Percentiles rank a stretch among this genome's conserved stretches.
phyloP scores from a whole-genome alignment of 2,888 invertebrate species.

The Diploptera punctata region DNA sequence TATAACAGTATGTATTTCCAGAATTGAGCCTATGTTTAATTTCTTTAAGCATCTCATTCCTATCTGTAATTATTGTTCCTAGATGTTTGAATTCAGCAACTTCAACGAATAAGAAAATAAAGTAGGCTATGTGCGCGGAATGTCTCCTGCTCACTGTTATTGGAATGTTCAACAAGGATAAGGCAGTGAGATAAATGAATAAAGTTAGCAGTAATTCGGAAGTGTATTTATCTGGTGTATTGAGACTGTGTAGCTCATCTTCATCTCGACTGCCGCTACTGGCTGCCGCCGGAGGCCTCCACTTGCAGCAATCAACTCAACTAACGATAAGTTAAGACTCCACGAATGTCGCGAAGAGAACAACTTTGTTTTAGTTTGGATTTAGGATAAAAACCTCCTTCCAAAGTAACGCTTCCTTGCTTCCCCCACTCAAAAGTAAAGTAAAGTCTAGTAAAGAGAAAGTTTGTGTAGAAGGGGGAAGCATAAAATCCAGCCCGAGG shows the following conservation, averaged over 20 bases:
- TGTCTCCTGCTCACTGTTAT: too few relatives aligned
- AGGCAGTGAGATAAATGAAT: too few relatives aligned
- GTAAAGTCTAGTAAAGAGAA: neutral
- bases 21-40: too few relatives aligned
- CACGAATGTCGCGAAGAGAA: slow-evolving; percentile 32
- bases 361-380: slow-evolving; percentile 36
- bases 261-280: neutral
- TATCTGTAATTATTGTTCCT: too few relatives aligned
- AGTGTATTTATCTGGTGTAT: too few relatives aligned
- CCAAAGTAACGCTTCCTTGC: slow-evolving; percentile 29
- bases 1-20: too few relatives aligned
- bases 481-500: neutral
- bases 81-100: too few relatives aligned
- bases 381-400: slow-evolving; percentile 26
- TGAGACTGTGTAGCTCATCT: slow-evolving; percentile 4
- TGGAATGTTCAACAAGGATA: too few relatives aligned
- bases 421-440: slow-evolving; percentile 15
- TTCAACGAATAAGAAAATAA: too few relatives aligned
- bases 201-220: too few relatives aligned
- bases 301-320: slow-evolving; percentile 33
- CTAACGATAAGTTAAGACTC: slow-evolving; percentile 39
- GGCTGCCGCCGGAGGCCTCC: neutral
- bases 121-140: too few relatives aligned
- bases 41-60: too few relatives aligned
- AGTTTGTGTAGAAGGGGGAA: slow-evolving; percentile 3